Percentiles rank a stretch among this genome's conserved stretches.
Conservation (phyloP, 2,113 vertebrate genomes). For the Grallaria varia region DNA sequence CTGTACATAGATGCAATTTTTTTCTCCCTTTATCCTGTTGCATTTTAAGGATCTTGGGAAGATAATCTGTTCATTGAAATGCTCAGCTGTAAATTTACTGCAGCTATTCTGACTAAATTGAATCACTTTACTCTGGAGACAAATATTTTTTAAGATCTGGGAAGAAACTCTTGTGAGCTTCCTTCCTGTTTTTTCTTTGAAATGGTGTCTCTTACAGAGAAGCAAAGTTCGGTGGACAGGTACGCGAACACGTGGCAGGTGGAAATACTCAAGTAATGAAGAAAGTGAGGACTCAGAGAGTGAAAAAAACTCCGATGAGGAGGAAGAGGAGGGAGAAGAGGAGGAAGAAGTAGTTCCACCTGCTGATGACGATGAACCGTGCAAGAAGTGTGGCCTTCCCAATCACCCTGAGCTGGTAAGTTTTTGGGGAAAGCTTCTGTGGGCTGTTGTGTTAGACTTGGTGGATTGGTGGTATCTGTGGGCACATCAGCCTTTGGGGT, state of each 20-base stretch:
- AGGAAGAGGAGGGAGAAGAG: slow-evolving; percentile 78
- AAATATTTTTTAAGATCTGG: background rate
- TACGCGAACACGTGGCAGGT: slow-evolving; percentile 82
- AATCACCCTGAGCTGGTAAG: slow-evolving; percentile 95
- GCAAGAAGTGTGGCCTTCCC: slow-evolving; percentile 94
- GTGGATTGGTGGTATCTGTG: background rate
- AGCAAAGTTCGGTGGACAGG: slow-evolving; percentile 88
- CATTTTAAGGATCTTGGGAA: background rate
- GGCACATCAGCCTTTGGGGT: background rate
- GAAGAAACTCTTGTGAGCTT: background rate
- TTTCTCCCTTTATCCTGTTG: background rate
- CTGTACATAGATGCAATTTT: background rate
- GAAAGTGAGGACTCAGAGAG: slow-evolving; percentile 80
- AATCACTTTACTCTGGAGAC: background rate
- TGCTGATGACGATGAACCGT: slow-evolving; percentile 89
- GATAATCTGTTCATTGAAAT: background rate
- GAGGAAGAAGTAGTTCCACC: slow-evolving; percentile 82
- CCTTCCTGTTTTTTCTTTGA: slow-evolving; percentile 17
- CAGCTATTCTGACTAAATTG: background rate
- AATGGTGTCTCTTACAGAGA: slow-evolving; percentile 68
- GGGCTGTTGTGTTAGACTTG: background rate
- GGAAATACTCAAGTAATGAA: slow-evolving; percentile 85
- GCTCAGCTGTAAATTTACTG: background rate
- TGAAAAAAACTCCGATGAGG: slow-evolving; percentile 80
- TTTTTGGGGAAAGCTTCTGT: background rate